Conservation (phyloP, 2,797 vertebrate species). For the Ciconia nigra region DNA sequence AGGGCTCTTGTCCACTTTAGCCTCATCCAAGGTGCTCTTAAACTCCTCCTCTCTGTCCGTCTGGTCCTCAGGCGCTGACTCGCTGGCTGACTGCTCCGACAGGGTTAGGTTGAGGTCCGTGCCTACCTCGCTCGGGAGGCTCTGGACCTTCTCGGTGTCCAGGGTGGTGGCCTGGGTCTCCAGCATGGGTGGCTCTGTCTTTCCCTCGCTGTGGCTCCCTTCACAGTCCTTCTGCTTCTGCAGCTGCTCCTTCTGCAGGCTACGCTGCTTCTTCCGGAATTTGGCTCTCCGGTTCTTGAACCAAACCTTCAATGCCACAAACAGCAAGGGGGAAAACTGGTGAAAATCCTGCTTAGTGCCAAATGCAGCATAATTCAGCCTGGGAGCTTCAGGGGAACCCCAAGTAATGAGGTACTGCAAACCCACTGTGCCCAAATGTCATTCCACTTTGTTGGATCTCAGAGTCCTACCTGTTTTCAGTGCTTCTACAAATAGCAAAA, state of each 20-base stretch:
- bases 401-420: neutral
- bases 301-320: slow-evolving; percentile 85
- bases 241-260: slow-evolving; percentile 97
- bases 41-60: slow-evolving; percentile 88
- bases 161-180: slow-evolving; percentile 77
- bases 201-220: slow-evolving; percentile 78
- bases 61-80: slow-evolving; percentile 90
- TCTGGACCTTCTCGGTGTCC: slow-evolving; percentile 73
- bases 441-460: neutral
- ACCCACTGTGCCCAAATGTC: neutral
- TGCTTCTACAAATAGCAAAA: neutral
- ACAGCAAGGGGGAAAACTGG: neutral
- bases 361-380: neutral
- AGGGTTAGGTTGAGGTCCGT: slow-evolving; percentile 91
- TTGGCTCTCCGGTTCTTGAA: slow-evolving; percentile 98
- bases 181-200: slow-evolving; percentile 73
- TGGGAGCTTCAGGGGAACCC: neutral
- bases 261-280: slow-evolving; percentile 98
- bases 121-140: slow-evolving; percentile 78
- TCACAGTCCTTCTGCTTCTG: slow-evolving; percentile 95
- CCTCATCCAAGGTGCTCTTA: slow-evolving; percentile 81
- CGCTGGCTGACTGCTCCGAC: slow-evolving; percentile 91
- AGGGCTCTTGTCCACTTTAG: slow-evolving; percentile 78
- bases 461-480: neutral
- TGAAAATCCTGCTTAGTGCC: neutral